Conservation (phyloP, 2,113 vertebrate genomes). For the Malurus melanocephalus region DNA sequence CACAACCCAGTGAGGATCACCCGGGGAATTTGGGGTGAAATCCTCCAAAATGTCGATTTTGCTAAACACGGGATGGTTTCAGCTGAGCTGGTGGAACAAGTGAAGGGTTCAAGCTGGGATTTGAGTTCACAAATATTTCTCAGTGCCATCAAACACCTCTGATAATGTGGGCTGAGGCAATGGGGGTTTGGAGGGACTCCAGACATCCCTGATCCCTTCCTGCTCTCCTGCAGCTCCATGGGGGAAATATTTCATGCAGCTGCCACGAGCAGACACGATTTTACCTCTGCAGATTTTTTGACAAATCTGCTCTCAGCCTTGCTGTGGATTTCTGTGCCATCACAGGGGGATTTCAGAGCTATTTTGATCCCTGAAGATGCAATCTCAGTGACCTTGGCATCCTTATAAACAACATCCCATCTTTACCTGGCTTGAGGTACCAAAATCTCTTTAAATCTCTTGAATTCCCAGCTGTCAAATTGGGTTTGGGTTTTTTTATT, state of each 20-base stretch:
- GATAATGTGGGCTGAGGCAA: neutral
- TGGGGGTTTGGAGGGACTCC: neutral
- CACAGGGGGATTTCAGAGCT: neutral
- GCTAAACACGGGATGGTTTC: neutral
- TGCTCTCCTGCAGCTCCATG: neutral
- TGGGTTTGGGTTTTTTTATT: too few relatives aligned
- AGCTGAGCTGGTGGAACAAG: neutral
- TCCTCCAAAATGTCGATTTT: neutral
- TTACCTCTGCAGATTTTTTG: neutral
- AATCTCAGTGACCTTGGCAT: neutral
- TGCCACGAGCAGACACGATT: neutral
- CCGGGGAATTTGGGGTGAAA: neutral
- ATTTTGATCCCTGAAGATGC: neutral
- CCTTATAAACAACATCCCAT: neutral
- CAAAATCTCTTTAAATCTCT: neutral
- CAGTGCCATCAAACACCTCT: neutral
- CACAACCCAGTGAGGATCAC: rapidly evolving
- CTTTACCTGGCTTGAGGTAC: neutral
- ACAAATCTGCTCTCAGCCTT: neutral
- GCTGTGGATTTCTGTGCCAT: neutral
- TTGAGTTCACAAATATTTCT: neutral
- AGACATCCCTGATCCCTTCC: neutral
- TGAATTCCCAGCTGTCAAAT: neutral
- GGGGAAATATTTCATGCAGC: neutral
- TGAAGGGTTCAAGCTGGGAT: neutral